phyloP scores from a whole-genome alignment of 2,888 invertebrate genomes.

The Tricholauxania praeusta region DNA sequence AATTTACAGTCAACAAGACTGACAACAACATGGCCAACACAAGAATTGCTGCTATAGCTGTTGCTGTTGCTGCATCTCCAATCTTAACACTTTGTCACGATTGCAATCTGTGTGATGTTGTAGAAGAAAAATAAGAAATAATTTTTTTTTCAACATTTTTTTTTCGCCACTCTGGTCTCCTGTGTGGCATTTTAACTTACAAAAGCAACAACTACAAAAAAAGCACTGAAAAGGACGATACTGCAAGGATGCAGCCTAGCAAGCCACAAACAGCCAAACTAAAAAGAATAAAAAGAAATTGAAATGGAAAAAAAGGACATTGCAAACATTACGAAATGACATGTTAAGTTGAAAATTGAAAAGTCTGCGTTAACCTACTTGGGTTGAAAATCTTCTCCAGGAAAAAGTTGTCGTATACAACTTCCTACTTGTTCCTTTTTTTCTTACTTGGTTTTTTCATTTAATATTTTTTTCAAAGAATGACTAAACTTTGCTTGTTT shows the following conservation, averaged over 20 bases:
- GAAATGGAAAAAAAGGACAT: slow-evolving; percentile 4
- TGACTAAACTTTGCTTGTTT: slow-evolving; percentile 25
- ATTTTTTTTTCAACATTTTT: not conserved
- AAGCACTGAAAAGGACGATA: slow-evolving; percentile 5
- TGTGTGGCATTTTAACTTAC: slow-evolving; percentile 27
- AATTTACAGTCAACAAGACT: too few species aligned
- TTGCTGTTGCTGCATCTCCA: not conserved
- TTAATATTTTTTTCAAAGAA: slow-evolving; percentile 11
- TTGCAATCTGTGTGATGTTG: slow-evolving; percentile 17
- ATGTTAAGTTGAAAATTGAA: slow-evolving; percentile 40
- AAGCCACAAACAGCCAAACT: slow-evolving; percentile 12
- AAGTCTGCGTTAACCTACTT: slow-evolving; percentile 8
- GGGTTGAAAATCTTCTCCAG: slow-evolving; percentile 3
- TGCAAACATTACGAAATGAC: slow-evolving; percentile 27
- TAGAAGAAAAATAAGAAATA: slow-evolving; percentile 3
- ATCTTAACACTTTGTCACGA: slow-evolving; percentile 17
- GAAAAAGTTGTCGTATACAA: slow-evolving; percentile 13
- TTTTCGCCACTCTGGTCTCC: not conserved
- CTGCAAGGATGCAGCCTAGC: slow-evolving; percentile 8
- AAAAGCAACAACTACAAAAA: slow-evolving; percentile 30
- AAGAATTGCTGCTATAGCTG: too few species aligned
- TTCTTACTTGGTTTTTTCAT: not conserved
- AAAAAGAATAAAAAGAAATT: not conserved
- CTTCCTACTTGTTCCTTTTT: slow-evolving; percentile 11
- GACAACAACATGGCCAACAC: too few species aligned